Evolutionary conservation across 92 coral and sea anemone species (phyloP), one percentile per base, ranked within the genome.

Genomic region (Phenganax stokvisi): DNA sequence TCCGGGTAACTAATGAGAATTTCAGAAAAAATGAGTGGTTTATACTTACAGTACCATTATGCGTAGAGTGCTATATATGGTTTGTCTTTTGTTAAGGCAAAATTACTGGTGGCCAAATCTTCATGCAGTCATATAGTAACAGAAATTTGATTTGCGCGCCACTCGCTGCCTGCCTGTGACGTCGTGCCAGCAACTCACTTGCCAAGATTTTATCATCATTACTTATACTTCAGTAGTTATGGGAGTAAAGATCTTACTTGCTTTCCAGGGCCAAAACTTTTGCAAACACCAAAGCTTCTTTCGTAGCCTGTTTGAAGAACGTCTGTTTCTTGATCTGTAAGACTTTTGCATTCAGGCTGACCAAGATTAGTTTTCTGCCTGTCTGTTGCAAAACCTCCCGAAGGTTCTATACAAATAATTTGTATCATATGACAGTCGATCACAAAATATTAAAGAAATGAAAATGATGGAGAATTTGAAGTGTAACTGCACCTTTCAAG

Each of bases 331-430:
- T 96, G 27, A 96, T 90, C 75, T 90, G 73, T 29, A 96, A 75
- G 80, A 89, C 84, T 70, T 90, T 67, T 9, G 99, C 88, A 52
- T 92, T 92, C 8, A 80, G 75, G 81, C 99, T 96, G 52, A 96
- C 96, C 78, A 96, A 77, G 94, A 96, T 92, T 66, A 96, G 59
- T 83, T 87, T 85, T 37, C 96, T 87, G 27, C 92, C 97, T 37
- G 96, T 92, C 17, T 94, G 99, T 76, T 87, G 89, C 68, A 96
- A 81, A 71, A 92, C 83, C 77, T 90, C 97, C 15, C 88, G 72
- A 68, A 96, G 85, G 77, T 92, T 93, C 99, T 96, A 85, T 27
- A 77, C 51, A 10, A 61, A 10, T 7, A n/a, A 9, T 37, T 37
- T 37, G 5, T 37, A 37, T 37, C 47, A 37, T 37, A 37, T 37